A percentile compares a stretch with the other conserved stretches of the same genome.
These are phyloP conservation scores for Corythornis madagascariensis DNA, from an alignment of 2,113 vertebrate species.

Conservation along the genomic window DNA sequence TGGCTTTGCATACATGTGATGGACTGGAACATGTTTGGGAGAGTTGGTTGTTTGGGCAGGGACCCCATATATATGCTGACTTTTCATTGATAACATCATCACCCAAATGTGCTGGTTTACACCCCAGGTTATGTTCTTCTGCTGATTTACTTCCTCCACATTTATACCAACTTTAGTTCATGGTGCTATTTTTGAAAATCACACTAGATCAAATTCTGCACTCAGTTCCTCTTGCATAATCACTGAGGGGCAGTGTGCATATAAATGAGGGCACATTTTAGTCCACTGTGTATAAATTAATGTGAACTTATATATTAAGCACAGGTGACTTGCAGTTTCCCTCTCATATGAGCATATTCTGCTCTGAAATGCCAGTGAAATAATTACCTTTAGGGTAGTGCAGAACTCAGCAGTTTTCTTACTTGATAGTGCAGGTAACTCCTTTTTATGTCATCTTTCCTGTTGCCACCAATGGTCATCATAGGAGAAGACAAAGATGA, in stretches of 20 bases:
- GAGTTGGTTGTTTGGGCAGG: not conserved
- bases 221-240: constrained; percentile 35
- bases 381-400: not conserved
- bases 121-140: not conserved
- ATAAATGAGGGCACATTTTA: not conserved
- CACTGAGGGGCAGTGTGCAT: not conserved
- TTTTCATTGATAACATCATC: not conserved
- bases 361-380: not conserved
- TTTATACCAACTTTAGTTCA: not conserved
- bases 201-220: constrained; percentile 28
- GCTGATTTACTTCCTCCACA: constrained; percentile 2
- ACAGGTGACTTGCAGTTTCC: constrained; percentile 39
- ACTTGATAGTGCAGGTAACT: not conserved
- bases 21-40: not conserved
- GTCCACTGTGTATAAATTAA: constrained; percentile 1
- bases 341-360: not conserved
- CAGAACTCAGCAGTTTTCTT: not conserved
- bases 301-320: constrained; percentile 23
- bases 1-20: not conserved
- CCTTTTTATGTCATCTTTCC: not conserved
- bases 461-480: not conserved
- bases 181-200: constrained; percentile 50
- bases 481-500: not conserved
- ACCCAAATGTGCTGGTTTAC: not conserved
- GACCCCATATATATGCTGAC: not conserved